Evolutionary conservation across 2,888 invertebrate genomes (phyloP), one percentile per base, ranked within the genome.

Genomic region (Mesorhabditis spiculigera): DNA sequence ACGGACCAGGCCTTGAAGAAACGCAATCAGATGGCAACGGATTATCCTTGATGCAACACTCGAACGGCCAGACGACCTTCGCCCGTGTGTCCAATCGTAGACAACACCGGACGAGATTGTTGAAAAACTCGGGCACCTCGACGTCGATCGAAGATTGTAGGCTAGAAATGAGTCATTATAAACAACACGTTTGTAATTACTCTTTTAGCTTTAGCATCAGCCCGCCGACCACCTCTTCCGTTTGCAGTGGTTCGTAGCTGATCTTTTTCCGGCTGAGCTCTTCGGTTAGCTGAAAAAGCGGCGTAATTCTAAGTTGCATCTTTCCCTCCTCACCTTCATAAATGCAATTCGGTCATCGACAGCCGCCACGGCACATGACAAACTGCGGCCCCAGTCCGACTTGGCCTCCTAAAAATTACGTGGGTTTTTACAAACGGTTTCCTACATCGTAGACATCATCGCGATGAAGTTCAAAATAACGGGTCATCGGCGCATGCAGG

Each of bases 321-420:
- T 28, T 28, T 28, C 4, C 65, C 16, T 13, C 13, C 75, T 67
- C 6, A 78, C 43, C 28, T 65, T 67, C 73, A 80, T 71, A 69
- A 82, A 81, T 10, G 76, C 71, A 5, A 84, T 63, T 0, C 82
- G 74, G 68, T 84, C 84, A 63, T 84, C 84, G 5, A 84, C 71
- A 5, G 76, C 73, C 0, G 82, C 78, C 28, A 84, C 71, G 10
- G 82, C 84, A 50, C 69, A 71, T 3, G 74, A 66, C 28, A 78
- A 65, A n/a, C 66, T 69, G 5, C 73, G 71, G 45, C 74, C 75
- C 65, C 66, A 8, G 6, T 63, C 16, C 28, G 28, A 28, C 28
- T 28, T 28, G 28, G 28, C 28, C 28, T 28, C 28, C 28, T 28
- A 28, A 28, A 28, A 10, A 10, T 50, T 50, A 13, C 58, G 58